phyloP scores from a whole-genome alignment of 2,113 vertebrate species.

The Pelmatolapia mariae region DNA sequence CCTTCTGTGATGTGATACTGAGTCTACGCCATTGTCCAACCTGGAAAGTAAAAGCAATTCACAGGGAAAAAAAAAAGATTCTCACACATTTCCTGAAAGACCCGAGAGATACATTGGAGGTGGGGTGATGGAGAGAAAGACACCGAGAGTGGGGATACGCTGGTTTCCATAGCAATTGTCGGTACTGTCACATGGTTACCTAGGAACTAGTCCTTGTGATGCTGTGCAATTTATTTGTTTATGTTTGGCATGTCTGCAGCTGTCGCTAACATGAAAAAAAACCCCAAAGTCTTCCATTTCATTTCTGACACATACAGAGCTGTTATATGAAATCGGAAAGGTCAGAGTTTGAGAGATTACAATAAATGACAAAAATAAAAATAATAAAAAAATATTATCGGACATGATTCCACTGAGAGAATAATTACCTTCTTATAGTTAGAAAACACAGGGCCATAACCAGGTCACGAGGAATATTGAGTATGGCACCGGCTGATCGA shows the following conservation, averaged over 20 bases:
- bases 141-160: not conserved
- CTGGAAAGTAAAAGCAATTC: constrained; percentile 17
- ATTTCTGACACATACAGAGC: not conserved
- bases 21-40: constrained; percentile 28
- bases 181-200: constrained; percentile 65
- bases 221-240: constrained; percentile 42
- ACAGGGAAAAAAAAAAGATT: constrained; percentile 17
- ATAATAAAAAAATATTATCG: not conserved
- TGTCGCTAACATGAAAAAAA: not conserved
- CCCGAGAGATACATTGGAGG: not conserved
- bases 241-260: constrained; percentile 22
- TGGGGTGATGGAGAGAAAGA: not conserved
- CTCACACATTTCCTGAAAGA: constrained; percentile 25
- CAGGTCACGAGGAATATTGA: constrained; percentile 5
- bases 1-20: not conserved
- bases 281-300: not conserved
- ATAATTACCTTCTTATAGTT: not conserved
- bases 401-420: not conserved
- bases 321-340: not conserved
- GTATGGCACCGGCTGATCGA: not conserved
- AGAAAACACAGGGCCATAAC: not conserved
- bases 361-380: not conserved
- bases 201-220: constrained; percentile 53
- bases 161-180: constrained; percentile 65
- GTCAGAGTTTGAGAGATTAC: not conserved